A percentile compares a stretch with the other conserved stretches of the same genome.
Evolutionary conservation across 2,888 invertebrate species (phyloP).

Genomic region (Furcula furcula): DNA sequence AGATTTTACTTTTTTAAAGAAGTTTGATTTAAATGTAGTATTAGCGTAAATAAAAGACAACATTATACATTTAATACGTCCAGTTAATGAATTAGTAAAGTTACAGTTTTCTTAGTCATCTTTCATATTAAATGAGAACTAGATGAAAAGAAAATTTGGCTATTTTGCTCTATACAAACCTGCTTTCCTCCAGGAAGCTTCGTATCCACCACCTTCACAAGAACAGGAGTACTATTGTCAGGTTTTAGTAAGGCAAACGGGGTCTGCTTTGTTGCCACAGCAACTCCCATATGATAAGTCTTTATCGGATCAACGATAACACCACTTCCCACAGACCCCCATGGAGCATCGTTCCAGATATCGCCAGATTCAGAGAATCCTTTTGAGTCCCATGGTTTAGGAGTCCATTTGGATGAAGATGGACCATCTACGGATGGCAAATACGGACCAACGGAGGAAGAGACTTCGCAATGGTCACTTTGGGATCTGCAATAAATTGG

Average conservation of each 20-base stretch:
- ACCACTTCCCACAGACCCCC: conserved; percentile 59
- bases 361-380: conserved; percentile 30
- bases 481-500: conserved; percentile 34
- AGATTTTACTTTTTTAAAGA: too few relatives aligned
- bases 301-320: conserved; percentile 87
- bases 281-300: conserved; percentile 86
- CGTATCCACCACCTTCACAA: conserved; percentile 85
- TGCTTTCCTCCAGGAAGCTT: conserved; percentile 72
- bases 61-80: too few relatives aligned
- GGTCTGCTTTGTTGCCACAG: conserved; percentile 83
- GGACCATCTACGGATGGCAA: conserved; percentile 38
- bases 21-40: too few relatives aligned
- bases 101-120: too few relatives aligned
- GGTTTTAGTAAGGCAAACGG: conserved; percentile 87
- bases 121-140: too few relatives aligned
- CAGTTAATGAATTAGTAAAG: too few relatives aligned
- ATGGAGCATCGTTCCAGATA: conserved; percentile 36
- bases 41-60: too few relatives aligned
- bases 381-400: conserved; percentile 40
- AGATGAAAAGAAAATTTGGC: too few relatives aligned
- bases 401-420: conserved; percentile 34
- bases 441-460: conserved; percentile 62
- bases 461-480: conserved; percentile 61
- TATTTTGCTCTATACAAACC: too few relatives aligned
- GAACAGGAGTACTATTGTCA: conserved; percentile 84